Conservation (phyloP, 2,797 vertebrate species). For the Poecilia velifera region DNA sequence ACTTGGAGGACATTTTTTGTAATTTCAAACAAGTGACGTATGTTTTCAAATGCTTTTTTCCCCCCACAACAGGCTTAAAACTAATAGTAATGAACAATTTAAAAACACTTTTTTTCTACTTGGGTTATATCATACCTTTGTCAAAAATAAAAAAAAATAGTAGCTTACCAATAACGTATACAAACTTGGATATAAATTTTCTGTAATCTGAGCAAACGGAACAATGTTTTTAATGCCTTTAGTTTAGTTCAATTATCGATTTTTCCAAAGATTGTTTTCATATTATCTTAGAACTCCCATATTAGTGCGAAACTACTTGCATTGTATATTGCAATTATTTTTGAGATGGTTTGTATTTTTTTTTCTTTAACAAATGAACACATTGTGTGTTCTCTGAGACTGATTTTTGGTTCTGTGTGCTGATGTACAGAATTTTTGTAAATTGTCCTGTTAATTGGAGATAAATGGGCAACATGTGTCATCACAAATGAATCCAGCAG, state of each 20-base stretch:
- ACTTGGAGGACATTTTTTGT: not conserved
- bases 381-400: slow-evolving; percentile 12
- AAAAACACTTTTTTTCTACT: not conserved
- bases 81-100: no score
- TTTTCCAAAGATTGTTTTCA: slow-evolving; percentile 9
- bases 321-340: not conserved
- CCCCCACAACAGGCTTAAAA: not conserved
- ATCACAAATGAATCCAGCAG: not conserved
- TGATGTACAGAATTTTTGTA: slow-evolving; percentile 57
- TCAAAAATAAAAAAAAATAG: not conserved
- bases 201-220: not conserved
- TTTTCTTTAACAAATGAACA: slow-evolving; percentile 28
- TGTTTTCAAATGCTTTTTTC: not conserved
- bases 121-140: not conserved
- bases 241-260: not conserved
- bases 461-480: not conserved
- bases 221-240: not conserved
- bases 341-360: not conserved
- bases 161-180: not conserved
- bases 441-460: slow-evolving; percentile 4
- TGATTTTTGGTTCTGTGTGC: slow-evolving; percentile 30
- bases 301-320: slow-evolving; percentile 2
- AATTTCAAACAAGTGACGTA: not conserved
- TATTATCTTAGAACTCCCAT: not conserved
- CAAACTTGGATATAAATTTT: not conserved